Base-by-base conservation (phyloP, 2,888 invertebrate species). In the Eupithecia insigniata region DNA sequence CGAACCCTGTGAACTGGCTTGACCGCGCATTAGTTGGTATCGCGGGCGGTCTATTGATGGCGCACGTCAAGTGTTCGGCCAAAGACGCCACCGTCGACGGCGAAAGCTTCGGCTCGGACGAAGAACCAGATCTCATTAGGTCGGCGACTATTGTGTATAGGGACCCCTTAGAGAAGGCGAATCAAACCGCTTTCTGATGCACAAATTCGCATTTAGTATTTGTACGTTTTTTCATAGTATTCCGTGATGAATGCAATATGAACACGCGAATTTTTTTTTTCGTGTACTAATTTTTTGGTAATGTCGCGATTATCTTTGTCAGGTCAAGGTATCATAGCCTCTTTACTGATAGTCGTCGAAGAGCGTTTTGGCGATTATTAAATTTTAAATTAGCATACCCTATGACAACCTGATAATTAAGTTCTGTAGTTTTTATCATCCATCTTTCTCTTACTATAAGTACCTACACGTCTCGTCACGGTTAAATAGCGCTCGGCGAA, bases 1-100 rank as follows among this genome's bases (percentile, higher is more conserved):
- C 99, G 0, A 97, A 98, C 86, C 97, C 97, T 0, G 97, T 98
- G 72, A 98, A 98, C 73, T 99, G 99, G 99, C 92, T 99, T 74
- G 99, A 99, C 92, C 96, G 98, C 62, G 96, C 98, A 0, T 92
- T 98, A n/a, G 97, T 98, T 1, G 96, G 98, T 2, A 93, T 98
- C 74, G 96, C 97, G 1, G 97, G 97, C 16, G 96, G 97, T 1
- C 87, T 97, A 39, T 96, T 96, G 22, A 94, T 96, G 87, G 92
- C 95, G 0, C 95, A 95, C 83, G 87, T 92, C 84, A 94, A 94
- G 77, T 90, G 91, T 76, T 83, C 90, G 6, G 85, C 86, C n/a
- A 89, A 91, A 78, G 79, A 82, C 69, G 73, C 74, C 14, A 72
- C 78, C 5, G 70, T 76, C 32, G 73, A 71, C 18, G 76, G 73